phyloP scores from a whole-genome alignment of 2,888 invertebrate species.

The Neuroscelio doddi region DNA sequence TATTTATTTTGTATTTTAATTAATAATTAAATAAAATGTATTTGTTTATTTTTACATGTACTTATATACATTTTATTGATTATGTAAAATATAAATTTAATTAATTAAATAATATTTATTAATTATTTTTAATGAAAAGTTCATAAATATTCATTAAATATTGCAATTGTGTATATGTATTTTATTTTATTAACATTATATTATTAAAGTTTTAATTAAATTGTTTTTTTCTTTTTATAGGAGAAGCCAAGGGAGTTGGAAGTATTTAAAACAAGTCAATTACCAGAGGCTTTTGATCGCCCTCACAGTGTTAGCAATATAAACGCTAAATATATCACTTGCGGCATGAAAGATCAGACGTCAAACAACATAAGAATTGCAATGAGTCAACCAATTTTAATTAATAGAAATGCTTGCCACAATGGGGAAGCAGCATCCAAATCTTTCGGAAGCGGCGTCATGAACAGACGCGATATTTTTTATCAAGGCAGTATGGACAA shows the following conservation, averaged over 20 bases:
- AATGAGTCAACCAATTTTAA: conserved; percentile 81
- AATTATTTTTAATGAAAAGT: neutral
- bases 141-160: neutral
- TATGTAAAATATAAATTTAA: too few species aligned
- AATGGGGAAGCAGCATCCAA: conserved; percentile 41
- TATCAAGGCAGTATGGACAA: conserved; percentile 85
- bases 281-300: conserved; percentile 41
- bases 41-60: neutral
- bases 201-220: too few species aligned
- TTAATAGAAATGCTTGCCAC: conserved; percentile 72
- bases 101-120: too few species aligned
- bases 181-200: too few species aligned
- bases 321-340: conserved; percentile 43
- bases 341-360: conserved; percentile 44
- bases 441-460: conserved; percentile 81
- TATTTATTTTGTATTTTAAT: neutral
- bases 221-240: neutral
- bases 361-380: conserved; percentile 74
- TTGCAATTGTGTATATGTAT: too few species aligned
- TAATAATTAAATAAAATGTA: conserved; percentile 6
- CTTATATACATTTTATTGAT: neutral
- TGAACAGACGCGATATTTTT: conserved; percentile 90
- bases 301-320: conserved; percentile 49
- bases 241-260: conserved; percentile 9
- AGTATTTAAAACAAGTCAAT: conserved; percentile 12